These are phyloP conservation scores for Eupristina koningsbergeri DNA, from an alignment of 1,140 invertebrate genomes.

Conservation along the genomic window DNA sequence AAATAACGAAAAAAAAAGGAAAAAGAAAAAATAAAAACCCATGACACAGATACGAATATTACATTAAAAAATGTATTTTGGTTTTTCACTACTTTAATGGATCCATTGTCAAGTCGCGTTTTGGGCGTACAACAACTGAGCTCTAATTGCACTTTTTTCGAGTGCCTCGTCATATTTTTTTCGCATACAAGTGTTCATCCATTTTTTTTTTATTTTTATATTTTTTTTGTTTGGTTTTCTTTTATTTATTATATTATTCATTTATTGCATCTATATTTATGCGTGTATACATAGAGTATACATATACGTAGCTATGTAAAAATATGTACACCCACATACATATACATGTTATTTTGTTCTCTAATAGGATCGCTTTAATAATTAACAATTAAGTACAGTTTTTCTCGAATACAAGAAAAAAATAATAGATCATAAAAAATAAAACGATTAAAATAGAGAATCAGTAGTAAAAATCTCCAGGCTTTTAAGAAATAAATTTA, in stretches of 20 bases:
- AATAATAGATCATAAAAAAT: conserved; percentile 18
- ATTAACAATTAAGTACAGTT: conserved; percentile 48
- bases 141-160: conserved; percentile 38
- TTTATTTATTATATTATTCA: too few relatives aligned
- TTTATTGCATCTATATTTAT: conserved; percentile 35
- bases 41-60: background rate
- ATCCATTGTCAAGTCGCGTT: background rate
- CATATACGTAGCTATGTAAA: conserved; percentile 6
- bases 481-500: conserved; percentile 6
- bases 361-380: conserved; percentile 40
- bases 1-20: conserved; percentile 13
- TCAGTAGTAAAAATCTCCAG: background rate
- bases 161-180: conserved; percentile 39
- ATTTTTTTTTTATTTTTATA: background rate
- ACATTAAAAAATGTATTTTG: conserved; percentile 46
- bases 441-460: conserved; percentile 2
- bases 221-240: background rate
- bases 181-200: conserved; percentile 33
- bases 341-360: conserved; percentile 32
- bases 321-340: conserved; percentile 28
- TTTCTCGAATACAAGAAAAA: background rate
- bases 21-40: background rate
- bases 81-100: conserved; percentile 7
- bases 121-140: background rate
- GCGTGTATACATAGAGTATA: background rate